Base-by-base conservation (phyloP, 2,113 vertebrate genomes). In the Nyctereutes procyonoides region DNA sequence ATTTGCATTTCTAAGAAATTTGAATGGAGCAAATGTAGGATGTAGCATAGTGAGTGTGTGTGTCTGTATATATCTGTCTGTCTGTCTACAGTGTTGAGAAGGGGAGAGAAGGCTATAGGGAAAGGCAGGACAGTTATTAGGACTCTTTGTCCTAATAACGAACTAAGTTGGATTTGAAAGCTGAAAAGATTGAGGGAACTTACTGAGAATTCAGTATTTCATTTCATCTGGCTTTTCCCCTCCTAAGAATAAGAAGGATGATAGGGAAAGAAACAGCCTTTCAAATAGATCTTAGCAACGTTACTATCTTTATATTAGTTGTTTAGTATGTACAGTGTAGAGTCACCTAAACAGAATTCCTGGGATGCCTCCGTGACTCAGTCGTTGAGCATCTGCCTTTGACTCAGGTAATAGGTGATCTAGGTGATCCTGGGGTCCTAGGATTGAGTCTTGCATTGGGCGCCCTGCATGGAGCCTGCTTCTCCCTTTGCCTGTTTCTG, bases 281-380 rank as follows among this genome's bases (percentile, higher is more conserved):
- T 43, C 16, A 86, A 81, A 56, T 90, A 53, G 28, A 63, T 77
- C 58, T 90, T 67, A 93, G 22, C 65, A 90, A n/a, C 87, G 62
- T 87, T 69, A 81, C 71, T 89, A 58, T 93, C 53, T 93, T 82
- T 86, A 95, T 67, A 69, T 55, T 69, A 86, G 0, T 90, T 86
- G 56, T 93, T 79, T 83, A 83, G 26, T 79, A 83, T 58, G 30
- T 32, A 71, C 4, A 35, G 26, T 80, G 9, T 85, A 85, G 28
- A 96, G 30, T 85, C 48, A 85, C 32, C 71, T 94, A 93, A 94
- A 88, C 60, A 94, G 93, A 94, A 81, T 93, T 74, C 48, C 26
- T 43, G 43, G 43, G 43, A 43, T 43, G 43, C 43, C 43, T 43
- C 43, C 43, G 43, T 43, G 43, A 43, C 43, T 43, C 43, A 43